These are phyloP conservation scores for Eupithecia tripunctaria DNA, from an alignment of 2,888 invertebrate genomes.

Conservation along the genomic window DNA sequence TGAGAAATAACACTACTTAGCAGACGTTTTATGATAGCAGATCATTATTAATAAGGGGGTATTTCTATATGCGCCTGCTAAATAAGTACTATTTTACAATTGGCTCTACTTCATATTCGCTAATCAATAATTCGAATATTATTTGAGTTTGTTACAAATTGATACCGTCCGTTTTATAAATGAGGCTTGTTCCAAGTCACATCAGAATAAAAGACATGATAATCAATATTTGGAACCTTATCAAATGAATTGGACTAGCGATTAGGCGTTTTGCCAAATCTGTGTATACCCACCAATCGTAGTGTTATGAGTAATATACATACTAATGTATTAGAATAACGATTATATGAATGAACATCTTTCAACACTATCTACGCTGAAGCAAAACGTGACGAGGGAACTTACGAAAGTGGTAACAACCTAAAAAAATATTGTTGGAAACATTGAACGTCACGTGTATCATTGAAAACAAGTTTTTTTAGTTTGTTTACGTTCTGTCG, in stretches of 20 bases:
- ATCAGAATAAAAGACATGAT: slow-evolving; percentile 21
- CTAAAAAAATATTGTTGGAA: background rate
- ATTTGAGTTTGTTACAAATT: slow-evolving; percentile 2
- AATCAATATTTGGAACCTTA: slow-evolving; percentile 36
- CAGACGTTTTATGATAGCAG: too few species aligned
- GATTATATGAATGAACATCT: slow-evolving; percentile 8
- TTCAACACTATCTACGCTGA: background rate
- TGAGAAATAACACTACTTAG: too few species aligned
- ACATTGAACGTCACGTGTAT: background rate
- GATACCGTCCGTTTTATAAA: slow-evolving; percentile 13
- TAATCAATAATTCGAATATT: background rate
- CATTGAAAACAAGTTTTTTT: background rate
- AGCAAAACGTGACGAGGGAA: background rate
- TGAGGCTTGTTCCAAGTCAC: slow-evolving; percentile 11
- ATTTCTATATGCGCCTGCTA: background rate
- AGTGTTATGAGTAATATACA: slow-evolving; percentile 22
- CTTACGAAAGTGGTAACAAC: background rate
- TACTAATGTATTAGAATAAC: background rate
- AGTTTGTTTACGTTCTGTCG: background rate
- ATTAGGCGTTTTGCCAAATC: slow-evolving; percentile 42
- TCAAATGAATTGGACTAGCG: slow-evolving; percentile 32
- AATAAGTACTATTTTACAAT: background rate
- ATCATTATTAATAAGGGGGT: too few species aligned
- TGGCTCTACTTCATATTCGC: background rate
- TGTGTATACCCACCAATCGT: slow-evolving; percentile 33